phyloP scores from a whole-genome alignment of 2,113 vertebrate genomes.

The Hyperopisus bebe region DNA sequence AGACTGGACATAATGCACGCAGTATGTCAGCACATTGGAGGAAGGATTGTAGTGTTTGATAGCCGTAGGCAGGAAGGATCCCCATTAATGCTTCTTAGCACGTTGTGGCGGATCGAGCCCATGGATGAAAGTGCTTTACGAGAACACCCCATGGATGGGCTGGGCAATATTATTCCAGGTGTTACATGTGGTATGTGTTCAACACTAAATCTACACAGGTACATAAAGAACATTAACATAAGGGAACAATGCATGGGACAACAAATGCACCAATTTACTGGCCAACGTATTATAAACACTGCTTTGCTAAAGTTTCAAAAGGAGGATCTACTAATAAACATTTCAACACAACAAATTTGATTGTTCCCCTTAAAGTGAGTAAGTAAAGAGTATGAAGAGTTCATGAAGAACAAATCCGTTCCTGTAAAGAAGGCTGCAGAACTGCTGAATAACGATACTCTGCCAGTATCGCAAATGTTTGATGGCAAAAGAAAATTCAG shows the following conservation, averaged over 20 bases:
- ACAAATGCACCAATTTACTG: not conserved
- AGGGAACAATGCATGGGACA: not conserved
- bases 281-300: not conserved
- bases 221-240: not conserved
- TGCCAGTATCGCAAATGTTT: not conserved
- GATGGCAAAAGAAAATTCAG: not conserved
- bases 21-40: not conserved
- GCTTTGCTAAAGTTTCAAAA: not conserved
- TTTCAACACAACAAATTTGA: too few species aligned
- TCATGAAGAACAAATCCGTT: not conserved
- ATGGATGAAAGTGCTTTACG: not conserved
- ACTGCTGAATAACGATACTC: not conserved
- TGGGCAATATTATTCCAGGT: not conserved
- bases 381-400: too few species aligned
- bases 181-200: not conserved
- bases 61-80: not conserved
- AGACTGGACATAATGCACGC: not conserved
- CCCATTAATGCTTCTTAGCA: not conserved
- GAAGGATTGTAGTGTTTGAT: not conserved
- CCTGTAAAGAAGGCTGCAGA: not conserved
- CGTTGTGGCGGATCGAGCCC: not conserved
- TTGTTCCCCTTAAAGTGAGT: too few species aligned
- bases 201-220: not conserved
- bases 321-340: not conserved
- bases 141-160: not conserved